Conservation (phyloP, 1,140 invertebrate genomes). For the Notospermus geniculatus region DNA sequence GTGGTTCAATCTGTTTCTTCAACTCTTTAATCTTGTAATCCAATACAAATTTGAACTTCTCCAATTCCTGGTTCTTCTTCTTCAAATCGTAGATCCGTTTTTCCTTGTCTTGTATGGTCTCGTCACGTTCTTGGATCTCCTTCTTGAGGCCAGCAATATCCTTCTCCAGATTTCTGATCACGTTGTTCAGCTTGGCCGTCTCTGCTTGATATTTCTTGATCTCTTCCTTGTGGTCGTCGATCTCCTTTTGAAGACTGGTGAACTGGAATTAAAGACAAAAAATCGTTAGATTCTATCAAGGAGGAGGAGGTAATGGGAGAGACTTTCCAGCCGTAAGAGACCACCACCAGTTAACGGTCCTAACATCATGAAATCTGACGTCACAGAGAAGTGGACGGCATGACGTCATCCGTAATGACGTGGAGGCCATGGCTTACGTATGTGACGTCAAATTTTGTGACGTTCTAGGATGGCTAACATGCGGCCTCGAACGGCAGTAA, state of each 20-base stretch:
- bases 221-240: slow-evolving; percentile 71
- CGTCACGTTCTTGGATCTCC: slow-evolving; percentile 71
- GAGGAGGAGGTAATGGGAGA: too few relatives aligned
- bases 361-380: too few relatives aligned
- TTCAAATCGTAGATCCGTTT: slow-evolving; percentile 79
- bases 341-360: too few relatives aligned
- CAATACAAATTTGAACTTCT: slow-evolving; percentile 86
- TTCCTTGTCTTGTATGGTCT: slow-evolving; percentile 80
- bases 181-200: slow-evolving; percentile 70
- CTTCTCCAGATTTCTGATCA: slow-evolving; percentile 67
- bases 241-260: slow-evolving; percentile 62
- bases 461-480: too few relatives aligned
- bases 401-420: too few relatives aligned
- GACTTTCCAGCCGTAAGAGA: too few relatives aligned
- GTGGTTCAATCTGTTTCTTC: slow-evolving; percentile 79
- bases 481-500: too few relatives aligned
- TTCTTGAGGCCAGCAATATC: slow-evolving; percentile 58
- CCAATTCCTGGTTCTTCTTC: slow-evolving; percentile 80
- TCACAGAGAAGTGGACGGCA: too few relatives aligned
- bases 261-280: too few relatives aligned
- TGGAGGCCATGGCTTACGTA: too few relatives aligned
- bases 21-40: slow-evolving; percentile 86
- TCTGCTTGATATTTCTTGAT: slow-evolving; percentile 68
- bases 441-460: too few relatives aligned
- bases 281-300: too few relatives aligned